These are phyloP conservation scores for Hipparchia sbordonii DNA, from an alignment of 2,888 invertebrate species.

Conservation along the genomic window DNA sequence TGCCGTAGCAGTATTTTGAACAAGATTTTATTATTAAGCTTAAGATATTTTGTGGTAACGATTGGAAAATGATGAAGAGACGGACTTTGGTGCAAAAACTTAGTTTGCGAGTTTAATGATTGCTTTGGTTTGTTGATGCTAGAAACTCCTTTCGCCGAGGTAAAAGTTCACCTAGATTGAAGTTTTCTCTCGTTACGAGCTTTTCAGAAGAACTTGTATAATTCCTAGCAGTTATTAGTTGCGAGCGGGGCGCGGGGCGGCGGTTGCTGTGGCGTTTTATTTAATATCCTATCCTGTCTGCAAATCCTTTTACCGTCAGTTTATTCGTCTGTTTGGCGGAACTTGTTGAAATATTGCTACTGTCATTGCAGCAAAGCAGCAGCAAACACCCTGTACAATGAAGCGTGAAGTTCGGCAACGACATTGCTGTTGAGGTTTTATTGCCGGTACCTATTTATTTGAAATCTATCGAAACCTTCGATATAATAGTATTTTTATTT, in stretches of 20 bases:
- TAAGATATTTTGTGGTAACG: too few species aligned
- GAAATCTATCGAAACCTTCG: not conserved
- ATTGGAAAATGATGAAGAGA: too few species aligned
- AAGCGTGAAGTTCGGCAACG: not conserved
- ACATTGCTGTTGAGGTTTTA: not conserved
- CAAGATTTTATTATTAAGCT: too few species aligned
- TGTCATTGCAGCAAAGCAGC: not conserved
- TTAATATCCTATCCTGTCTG: not conserved
- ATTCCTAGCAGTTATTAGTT: not conserved
- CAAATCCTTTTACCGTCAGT: not conserved
- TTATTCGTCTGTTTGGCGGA: not conserved
- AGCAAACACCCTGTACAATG: not conserved
- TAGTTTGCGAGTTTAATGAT: too few species aligned
- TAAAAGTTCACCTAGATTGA: too few species aligned
- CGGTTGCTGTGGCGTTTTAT: not conserved
- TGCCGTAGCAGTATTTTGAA: too few species aligned
- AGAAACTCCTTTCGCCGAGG: too few species aligned
- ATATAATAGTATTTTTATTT: not conserved
- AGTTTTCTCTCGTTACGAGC: too few species aligned
- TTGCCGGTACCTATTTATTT: conserved; percentile 1
- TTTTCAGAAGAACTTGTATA: not conserved
- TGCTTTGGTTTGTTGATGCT: too few species aligned
- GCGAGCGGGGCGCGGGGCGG: not conserved
- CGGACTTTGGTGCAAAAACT: too few species aligned
- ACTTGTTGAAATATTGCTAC: not conserved